phyloP scores from a whole-genome alignment of 2,888 invertebrate species.

The Lutraria lutraria region DNA sequence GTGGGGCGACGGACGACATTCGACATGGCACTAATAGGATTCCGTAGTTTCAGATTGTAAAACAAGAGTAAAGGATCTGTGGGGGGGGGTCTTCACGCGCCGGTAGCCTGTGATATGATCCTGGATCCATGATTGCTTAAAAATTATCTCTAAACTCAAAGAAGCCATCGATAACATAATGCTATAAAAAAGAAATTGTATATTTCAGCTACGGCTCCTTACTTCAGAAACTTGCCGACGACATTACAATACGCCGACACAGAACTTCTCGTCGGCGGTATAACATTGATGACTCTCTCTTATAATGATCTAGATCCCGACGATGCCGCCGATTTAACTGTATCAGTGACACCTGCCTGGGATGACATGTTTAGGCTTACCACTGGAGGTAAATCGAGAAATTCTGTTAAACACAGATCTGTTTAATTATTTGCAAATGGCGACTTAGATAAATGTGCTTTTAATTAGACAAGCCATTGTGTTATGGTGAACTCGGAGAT shows the following conservation, averaged over 20 bases:
- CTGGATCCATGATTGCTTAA: no score
- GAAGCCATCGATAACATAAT: no score
- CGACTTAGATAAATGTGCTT: not conserved
- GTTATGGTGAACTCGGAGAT: no score
- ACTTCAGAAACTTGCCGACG: conserved; percentile 60
- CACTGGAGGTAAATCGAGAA: conserved; percentile 40
- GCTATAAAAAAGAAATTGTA: not conserved
- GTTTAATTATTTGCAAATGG: not conserved
- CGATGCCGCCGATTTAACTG: conserved; percentile 46
- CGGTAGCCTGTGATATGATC: no score
- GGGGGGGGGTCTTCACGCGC: no score
- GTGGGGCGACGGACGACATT: no score
- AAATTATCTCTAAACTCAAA: no score
- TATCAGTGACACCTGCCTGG: conserved; percentile 58
- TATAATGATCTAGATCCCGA: conserved; percentile 57
- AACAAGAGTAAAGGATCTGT: no score
- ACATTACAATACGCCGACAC: conserved; percentile 46
- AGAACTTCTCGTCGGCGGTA: conserved; percentile 41
- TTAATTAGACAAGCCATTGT: no score
- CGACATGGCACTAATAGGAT: no score
- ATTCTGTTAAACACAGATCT: not conserved
- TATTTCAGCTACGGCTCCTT: conserved; percentile 56
- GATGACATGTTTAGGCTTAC: conserved; percentile 53
- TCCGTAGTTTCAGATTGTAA: no score
- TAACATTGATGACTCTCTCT: conserved; percentile 50